Evolutionary conservation across 2,888 invertebrate genomes (phyloP), one percentile per base, ranked within the genome.

Genomic region (Elgonia sp.): DNA sequence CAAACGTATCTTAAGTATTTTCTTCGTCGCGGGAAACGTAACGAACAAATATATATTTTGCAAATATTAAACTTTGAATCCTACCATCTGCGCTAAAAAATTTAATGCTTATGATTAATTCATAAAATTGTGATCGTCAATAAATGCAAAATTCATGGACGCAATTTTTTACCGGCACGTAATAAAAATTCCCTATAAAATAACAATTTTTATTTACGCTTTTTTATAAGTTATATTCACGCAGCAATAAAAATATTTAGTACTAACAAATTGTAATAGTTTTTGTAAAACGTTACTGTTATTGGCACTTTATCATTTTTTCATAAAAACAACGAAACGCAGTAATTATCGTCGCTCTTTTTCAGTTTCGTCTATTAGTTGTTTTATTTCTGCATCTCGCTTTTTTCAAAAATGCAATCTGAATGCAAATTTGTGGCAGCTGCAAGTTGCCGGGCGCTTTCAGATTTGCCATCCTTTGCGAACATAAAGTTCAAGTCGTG

Each of bases 351-450:
- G 53, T 65, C 91, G 91, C 91, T 92, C 80, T 90, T 86, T 76
- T 90, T 46, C 72, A 53, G 65, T 67, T 67, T 72, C 60, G 40
- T 75, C 55, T 82, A 77, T 86, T 65, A 82, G 72, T 65, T 63
- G 42, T 73, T 79, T 83, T 75, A 67, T 77, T 72, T 73, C 40
- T 72, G 53, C 79, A 39, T 84, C 83, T 67, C 10, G 57, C 63
- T 87, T 88, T 88, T 88, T 85, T 82, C 84, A 90, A 93, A 92
- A 93, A 92, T 90, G 93, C 92, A 94, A 94, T 94, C 92, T 93
- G 93, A 93, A 94, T 94, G 94, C 94, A 94, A 94, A 94, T 94
- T 93, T 92, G 91, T 88, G 91, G 92, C 93, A 93, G 93, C 92
- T 93, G 92, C 92, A 91, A 92, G 92, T 92, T 90, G 89, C 88